These are phyloP conservation scores for Cromileptes altivelis DNA, from an alignment of 2,113 vertebrate genomes.

Conservation along the genomic window DNA sequence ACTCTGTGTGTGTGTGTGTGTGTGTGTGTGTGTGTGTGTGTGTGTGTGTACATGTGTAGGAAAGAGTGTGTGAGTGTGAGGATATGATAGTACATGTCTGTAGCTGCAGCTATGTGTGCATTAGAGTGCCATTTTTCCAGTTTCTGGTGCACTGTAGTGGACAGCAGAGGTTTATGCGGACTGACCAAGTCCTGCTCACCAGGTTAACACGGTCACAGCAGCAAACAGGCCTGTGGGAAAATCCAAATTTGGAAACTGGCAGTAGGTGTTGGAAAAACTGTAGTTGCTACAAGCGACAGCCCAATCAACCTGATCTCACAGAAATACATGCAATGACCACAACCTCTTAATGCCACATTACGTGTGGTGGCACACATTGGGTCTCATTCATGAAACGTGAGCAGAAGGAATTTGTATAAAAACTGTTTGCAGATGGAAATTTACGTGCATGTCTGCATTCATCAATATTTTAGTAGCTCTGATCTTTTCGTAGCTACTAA, in stretches of 20 bases:
- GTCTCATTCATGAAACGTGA: too few species aligned
- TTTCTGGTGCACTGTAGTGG: constrained; percentile 4
- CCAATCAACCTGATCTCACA: not conserved
- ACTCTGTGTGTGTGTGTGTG: constrained; percentile 21
- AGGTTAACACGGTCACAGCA: not conserved
- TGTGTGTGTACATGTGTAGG: constrained; percentile 2
- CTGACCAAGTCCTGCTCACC: not conserved
- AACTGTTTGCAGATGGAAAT: too few species aligned
- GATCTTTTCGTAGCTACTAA: too few species aligned
- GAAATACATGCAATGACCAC: too few species aligned
- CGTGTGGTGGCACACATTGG: too few species aligned
- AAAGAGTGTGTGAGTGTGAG: constrained; percentile 2
- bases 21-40: constrained; percentile 8
- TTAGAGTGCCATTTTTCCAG: too few species aligned
- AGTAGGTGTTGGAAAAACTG: not conserved
- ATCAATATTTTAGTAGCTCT: too few species aligned
- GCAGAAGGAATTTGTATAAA: too few species aligned
- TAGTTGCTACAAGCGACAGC: not conserved
- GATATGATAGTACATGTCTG: not conserved
- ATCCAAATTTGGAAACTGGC: not conserved
- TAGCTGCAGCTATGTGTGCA: not conserved
- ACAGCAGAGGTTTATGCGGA: not conserved
- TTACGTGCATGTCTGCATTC: too few species aligned
- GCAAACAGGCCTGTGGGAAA: not conserved
- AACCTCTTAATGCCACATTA: too few species aligned